A percentile compares a stretch with the other conserved stretches of the same genome.
Conservation (phyloP, 2,113 vertebrate species). For the Antennarius striatus region DNA sequence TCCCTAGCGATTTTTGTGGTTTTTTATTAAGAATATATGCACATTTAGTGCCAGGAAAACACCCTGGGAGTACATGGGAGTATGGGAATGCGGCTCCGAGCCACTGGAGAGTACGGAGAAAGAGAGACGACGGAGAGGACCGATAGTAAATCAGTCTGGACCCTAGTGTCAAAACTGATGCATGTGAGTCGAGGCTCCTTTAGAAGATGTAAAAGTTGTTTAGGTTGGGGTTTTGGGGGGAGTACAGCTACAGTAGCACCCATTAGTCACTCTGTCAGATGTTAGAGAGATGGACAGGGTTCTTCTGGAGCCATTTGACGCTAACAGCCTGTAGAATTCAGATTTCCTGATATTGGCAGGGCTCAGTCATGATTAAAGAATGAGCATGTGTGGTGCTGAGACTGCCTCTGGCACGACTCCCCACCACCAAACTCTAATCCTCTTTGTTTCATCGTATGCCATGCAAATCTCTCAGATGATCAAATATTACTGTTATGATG, state of each 20-base stretch:
- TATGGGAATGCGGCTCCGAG: conserved; percentile 38
- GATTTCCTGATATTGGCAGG: conserved; percentile 63
- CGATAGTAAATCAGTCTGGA: conserved; percentile 43
- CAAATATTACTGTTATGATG: conserved; percentile 34
- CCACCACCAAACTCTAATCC: conserved; percentile 43
- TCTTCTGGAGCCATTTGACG: conserved; percentile 46
- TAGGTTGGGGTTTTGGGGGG: conserved; percentile 29
- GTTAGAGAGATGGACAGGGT: conserved; percentile 30
- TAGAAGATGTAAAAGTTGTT: conserved; percentile 27
- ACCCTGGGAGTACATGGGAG: conserved; percentile 42
- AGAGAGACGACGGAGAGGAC: conserved; percentile 34
- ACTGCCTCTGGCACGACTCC: conserved; percentile 42
- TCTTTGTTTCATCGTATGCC: conserved; percentile 56
- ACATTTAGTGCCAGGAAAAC: conserved; percentile 59
- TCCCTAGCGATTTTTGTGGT: conserved; percentile 58
- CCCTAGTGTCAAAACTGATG: conserved; percentile 31
- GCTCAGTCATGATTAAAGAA: conserved; percentile 70
- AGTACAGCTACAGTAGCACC: conserved; percentile 37
- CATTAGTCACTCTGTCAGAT: conserved; percentile 63
- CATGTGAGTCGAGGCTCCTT: conserved; percentile 13
- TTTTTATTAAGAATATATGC: conserved; percentile 66
- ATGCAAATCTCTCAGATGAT: conserved; percentile 35
- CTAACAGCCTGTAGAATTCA: conserved; percentile 59
- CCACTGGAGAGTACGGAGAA: conserved; percentile 30
- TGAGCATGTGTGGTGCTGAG: conserved; percentile 61